Evolutionary conservation across 2,797 vertebrate species (phyloP), one percentile per base, ranked within the genome.

Genomic region (Dipus sagitta): DNA sequence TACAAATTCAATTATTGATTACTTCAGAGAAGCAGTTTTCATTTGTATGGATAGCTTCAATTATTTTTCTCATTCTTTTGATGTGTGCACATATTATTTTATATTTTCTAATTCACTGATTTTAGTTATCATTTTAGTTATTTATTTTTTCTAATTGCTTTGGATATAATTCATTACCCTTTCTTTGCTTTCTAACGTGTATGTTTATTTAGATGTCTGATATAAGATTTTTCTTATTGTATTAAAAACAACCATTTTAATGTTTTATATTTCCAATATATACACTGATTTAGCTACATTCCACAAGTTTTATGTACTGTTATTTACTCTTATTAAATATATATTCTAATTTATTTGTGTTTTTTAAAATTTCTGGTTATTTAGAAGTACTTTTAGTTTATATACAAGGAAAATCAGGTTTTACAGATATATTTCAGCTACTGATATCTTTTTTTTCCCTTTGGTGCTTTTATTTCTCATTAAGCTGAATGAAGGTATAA

Each of bases 241-340:
- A 75, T 90, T 38, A 38, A 91, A 79, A 54, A 67, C 77, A 11
- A 93, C 18, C 9, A 94, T 72, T 82, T 88, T 88, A 90, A 28
- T 74, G 18, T 5, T 86, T 64, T 78, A 54, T 11, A 62, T 92
- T 93, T 88, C 30, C 11, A 3, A 3, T 47, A 0, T 79, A 65
- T 86, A 75, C 3, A 60, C 21, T 64, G 28, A 93, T 75, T 86
- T 78, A 89, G n/a, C 21, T 89, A 30, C 6, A 91, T 38, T 30
- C 7, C 30, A 86, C 79, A 82, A 70, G 70, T 82, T 88, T 94
- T 82, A 90, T 83, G 72, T 83, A 23, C 17, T 77, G 0, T 58
- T 28, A 65, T 76, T 78, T 86, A 64, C 92, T 90, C 81, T 88
- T 30, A 74, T 65, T 94, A 38, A 86, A 93, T 68, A 82, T 88